Percentiles rank a stretch among this genome's conserved stretches.
Conservation (phyloP, 2,888 invertebrate genomes). For the Machimus rusticus region DNA sequence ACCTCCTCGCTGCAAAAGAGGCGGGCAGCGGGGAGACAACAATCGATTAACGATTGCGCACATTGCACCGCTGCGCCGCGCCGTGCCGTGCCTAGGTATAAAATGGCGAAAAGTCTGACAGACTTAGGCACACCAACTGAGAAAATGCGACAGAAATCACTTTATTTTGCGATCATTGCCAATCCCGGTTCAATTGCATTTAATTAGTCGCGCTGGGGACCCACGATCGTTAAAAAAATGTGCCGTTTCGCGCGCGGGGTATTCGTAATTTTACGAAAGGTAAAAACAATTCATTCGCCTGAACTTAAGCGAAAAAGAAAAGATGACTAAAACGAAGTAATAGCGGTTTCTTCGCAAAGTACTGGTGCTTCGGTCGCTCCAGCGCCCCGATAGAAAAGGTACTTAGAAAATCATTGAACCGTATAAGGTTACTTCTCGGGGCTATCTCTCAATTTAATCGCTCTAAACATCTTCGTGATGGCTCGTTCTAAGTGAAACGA, state of each 20-base stretch:
- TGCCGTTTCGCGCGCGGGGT: not conserved
- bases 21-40: not conserved
- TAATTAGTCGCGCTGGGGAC: not conserved
- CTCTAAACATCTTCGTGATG: not conserved
- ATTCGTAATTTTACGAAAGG: not conserved
- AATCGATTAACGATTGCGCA: not conserved
- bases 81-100: not conserved
- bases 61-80: not conserved
- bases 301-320: not conserved
- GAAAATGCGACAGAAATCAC: not conserved
- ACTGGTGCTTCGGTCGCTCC: not conserved
- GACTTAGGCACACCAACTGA: not conserved
- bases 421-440: not conserved
- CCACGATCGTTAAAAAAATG: not conserved
- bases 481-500: slow-evolving; percentile 11
- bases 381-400: not conserved
- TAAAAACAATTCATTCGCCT: not conserved
- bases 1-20: not conserved
- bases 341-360: not conserved
- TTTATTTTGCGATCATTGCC: not conserved
- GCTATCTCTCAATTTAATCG: slow-evolving; percentile 17
- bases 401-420: slow-evolving; percentile 14
- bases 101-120: not conserved
- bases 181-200: not conserved
- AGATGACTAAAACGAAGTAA: not conserved